phyloP scores from a whole-genome alignment of 2,113 vertebrate species.

The Barnardius zonarius region DNA sequence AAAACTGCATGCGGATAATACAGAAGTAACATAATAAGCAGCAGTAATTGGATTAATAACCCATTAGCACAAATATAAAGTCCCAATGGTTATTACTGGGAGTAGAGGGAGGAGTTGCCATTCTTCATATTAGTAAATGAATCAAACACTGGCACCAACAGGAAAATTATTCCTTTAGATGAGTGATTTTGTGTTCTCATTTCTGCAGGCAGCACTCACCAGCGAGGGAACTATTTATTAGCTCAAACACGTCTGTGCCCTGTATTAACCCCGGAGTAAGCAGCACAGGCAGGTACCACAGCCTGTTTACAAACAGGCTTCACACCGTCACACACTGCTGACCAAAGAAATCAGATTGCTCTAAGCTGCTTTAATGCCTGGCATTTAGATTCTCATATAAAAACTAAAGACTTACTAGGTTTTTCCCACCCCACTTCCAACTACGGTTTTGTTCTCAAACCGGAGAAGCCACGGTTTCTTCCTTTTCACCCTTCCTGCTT shows the following conservation, averaged over 20 bases:
- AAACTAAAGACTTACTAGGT: neutral
- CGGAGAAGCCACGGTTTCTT: neutral
- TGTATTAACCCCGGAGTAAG: neutral
- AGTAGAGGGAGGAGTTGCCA: neutral
- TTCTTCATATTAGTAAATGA: neutral
- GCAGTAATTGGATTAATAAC: constrained; percentile 56
- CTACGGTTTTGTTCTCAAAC: neutral
- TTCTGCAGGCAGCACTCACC: neutral
- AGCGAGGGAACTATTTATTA: neutral
- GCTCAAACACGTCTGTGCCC: neutral
- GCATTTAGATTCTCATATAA: neutral
- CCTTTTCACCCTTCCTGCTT: neutral
- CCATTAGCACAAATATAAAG: constrained; percentile 42
- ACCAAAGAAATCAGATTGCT: neutral
- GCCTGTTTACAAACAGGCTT: neutral
- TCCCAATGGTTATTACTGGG: constrained; percentile 8
- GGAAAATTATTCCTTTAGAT: neutral
- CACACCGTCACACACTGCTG: neutral
- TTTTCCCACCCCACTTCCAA: neutral
- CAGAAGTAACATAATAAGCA: neutral
- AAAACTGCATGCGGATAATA: neutral
- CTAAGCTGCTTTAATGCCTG: neutral
- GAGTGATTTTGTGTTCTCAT: neutral
- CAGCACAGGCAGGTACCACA: neutral
- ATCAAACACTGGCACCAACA: neutral